Percentiles rank a stretch among this genome's conserved stretches.
Evolutionary conservation across 2,888 invertebrate species (phyloP).

Genomic region (Apamea epomidion): DNA sequence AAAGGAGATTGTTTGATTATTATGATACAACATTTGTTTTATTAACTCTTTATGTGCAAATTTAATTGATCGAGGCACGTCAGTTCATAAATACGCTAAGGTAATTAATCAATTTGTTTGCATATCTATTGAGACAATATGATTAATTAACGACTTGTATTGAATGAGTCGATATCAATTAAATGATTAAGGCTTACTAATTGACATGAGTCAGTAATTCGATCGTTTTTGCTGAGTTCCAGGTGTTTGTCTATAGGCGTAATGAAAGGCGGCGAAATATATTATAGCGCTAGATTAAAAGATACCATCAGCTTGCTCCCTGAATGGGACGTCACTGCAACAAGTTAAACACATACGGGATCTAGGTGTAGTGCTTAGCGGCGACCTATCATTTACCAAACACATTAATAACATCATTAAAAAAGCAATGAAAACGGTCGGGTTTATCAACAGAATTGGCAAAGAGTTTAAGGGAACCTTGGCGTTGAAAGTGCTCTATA

Average conservation of each 20-base stretch:
- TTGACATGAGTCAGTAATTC: background rate
- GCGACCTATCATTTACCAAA: no score
- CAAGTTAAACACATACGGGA: no score
- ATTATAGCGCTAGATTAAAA: background rate
- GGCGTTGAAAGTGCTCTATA: no score
- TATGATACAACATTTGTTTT: slow-evolving; percentile 33
- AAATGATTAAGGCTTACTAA: slow-evolving; percentile 25
- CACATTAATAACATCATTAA: no score
- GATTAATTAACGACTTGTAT: slow-evolving; percentile 31
- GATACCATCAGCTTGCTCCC: no score
- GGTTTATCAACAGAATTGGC: no score
- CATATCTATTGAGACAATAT: slow-evolving; percentile 33
- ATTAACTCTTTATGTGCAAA: slow-evolving; percentile 18
- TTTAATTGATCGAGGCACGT: slow-evolving; percentile 1
- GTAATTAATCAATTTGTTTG: slow-evolving; percentile 46
- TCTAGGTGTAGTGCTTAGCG: no score
- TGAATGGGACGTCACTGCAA: no score
- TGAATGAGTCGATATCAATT: slow-evolving; percentile 29
- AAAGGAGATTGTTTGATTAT: slow-evolving; percentile 22
- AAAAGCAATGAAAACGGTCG: no score
- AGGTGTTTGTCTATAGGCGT: background rate
- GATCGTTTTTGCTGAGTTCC: background rate
- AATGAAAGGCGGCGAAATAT: background rate
- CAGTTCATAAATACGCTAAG: background rate
- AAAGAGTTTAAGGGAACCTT: no score